Percentiles rank a stretch among this genome's conserved stretches.
These are phyloP conservation scores for Mesaphorura yosii DNA, from an alignment of 1,140 invertebrate genomes.

Conservation along the genomic window DNA sequence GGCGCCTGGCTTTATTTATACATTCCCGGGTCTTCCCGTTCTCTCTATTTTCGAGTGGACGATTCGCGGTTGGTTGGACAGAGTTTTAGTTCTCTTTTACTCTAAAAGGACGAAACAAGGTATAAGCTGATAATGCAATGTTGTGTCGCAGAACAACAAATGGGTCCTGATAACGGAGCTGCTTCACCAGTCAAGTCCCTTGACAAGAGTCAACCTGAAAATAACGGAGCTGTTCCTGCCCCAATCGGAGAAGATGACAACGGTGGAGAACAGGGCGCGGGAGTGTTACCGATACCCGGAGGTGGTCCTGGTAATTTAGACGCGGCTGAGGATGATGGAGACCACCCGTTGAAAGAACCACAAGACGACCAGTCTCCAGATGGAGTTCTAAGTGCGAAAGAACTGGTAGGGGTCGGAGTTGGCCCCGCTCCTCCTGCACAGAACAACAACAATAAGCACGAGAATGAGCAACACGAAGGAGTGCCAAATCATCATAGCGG, in stretches of 20 bases:
- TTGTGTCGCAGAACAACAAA: slow-evolving; percentile 12
- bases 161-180: slow-evolving; percentile 11
- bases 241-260: background rate
- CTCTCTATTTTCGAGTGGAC: too few species aligned
- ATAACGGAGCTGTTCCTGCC: background rate
- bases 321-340: slow-evolving; percentile 27
- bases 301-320: slow-evolving; percentile 20
- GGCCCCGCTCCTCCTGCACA: slow-evolving; percentile 2
- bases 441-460: background rate
- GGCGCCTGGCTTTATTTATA: too few species aligned
- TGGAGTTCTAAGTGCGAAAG: slow-evolving; percentile 20
- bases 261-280: slow-evolving; percentile 11
- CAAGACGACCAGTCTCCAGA: slow-evolving; percentile 30
- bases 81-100: too few species aligned
- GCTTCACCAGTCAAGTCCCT: slow-evolving; percentile 1
- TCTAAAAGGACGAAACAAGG: too few species aligned
- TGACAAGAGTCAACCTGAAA: slow-evolving; percentile 4
- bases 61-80: too few species aligned
- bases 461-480: background rate
- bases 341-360: slow-evolving; percentile 25
- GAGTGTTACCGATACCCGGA: slow-evolving; percentile 23
- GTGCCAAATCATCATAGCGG: slow-evolving; percentile 10
- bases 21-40: too few species aligned
- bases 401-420: slow-evolving; percentile 4
- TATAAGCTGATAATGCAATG: background rate